Percentiles rank a stretch among this genome's conserved stretches.
These are phyloP conservation scores for Bombylius major DNA, from an alignment of 2,888 invertebrate genomes.

Conservation along the genomic window DNA sequence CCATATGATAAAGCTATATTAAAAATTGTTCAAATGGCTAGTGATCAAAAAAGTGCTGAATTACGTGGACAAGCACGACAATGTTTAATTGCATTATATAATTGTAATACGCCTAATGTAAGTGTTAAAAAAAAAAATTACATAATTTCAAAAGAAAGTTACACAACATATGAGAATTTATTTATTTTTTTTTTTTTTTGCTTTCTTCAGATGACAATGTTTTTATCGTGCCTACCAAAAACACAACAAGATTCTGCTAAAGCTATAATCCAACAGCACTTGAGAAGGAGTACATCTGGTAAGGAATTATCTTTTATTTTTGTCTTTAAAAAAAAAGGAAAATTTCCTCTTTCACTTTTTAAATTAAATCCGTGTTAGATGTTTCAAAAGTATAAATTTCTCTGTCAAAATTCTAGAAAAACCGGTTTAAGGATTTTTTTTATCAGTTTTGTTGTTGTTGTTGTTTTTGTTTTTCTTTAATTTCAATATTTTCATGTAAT, in stretches of 20 bases:
- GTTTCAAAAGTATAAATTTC: background rate
- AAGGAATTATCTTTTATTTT: constrained; percentile 2
- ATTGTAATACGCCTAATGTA: constrained; percentile 67
- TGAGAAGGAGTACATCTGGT: constrained; percentile 50
- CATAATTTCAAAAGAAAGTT: background rate
- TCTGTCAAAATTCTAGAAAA: background rate
- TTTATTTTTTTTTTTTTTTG: constrained; percentile 1
- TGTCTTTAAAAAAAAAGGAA: background rate
- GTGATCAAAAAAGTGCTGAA: constrained; percentile 55
- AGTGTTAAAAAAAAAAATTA: constrained; percentile 17
- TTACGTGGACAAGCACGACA: constrained; percentile 52
- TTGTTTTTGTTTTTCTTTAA: too few relatives aligned
- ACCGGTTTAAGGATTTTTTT: background rate
- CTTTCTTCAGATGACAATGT: constrained; percentile 58
- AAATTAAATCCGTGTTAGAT: background rate
- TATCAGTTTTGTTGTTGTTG: too few relatives aligned
- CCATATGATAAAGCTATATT: constrained; percentile 53
- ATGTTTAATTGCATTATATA: constrained; percentile 76
- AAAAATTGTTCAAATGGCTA: constrained; percentile 59
- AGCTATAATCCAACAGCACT: constrained; percentile 57
- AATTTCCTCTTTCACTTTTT: background rate
- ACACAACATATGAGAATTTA: background rate
- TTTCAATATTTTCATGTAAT: too few relatives aligned
- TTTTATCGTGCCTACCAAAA: constrained; percentile 59
- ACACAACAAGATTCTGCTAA: constrained; percentile 62